Conservation (phyloP, 2,888 invertebrate genomes). For the Diarsia mendica region DNA sequence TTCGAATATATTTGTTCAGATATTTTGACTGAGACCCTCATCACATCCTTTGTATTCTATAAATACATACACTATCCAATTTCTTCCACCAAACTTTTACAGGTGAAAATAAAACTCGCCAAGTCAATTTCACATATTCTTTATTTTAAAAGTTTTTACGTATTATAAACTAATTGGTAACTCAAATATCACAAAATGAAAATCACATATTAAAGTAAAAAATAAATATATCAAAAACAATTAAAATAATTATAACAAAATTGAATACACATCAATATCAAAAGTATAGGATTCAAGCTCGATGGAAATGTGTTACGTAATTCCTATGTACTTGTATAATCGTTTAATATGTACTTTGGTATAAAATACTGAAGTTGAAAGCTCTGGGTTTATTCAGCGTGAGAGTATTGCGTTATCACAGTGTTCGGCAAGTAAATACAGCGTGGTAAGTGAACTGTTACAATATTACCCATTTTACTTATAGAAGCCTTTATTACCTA, state of each 20-base stretch:
- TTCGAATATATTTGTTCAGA: conserved; percentile 58
- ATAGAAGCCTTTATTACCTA: conserved; percentile 40
- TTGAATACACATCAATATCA: conserved; percentile 68
- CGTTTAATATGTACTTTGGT: conserved; percentile 71
- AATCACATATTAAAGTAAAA: conserved; percentile 68
- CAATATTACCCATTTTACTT: conserved; percentile 47
- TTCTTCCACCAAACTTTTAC: conserved; percentile 6
- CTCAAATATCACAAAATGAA: conserved; percentile 78
- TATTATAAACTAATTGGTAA: conserved; percentile 64
- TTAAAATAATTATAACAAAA: conserved; percentile 65
- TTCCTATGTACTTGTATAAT: conserved; percentile 69
- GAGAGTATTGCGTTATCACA: conserved; percentile 79
- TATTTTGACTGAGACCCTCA: conserved; percentile 54
- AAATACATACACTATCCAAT: conserved; percentile 35
- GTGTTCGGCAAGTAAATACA: conserved; percentile 75
- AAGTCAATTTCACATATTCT: conserved; percentile 59
- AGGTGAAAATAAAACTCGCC: conserved; percentile 58
- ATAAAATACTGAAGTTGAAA: conserved; percentile 71
- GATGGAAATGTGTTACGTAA: conserved; percentile 72
- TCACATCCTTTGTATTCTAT: conserved; percentile 46
- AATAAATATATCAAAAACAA: conserved; percentile 59
- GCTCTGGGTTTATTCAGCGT: conserved; percentile 75
- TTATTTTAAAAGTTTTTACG: conserved; percentile 66
- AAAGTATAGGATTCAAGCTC: conserved; percentile 77
- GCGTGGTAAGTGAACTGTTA: conserved; percentile 62